Conservation (phyloP, 2,113 vertebrate species). For the Neotoma lepida region DNA sequence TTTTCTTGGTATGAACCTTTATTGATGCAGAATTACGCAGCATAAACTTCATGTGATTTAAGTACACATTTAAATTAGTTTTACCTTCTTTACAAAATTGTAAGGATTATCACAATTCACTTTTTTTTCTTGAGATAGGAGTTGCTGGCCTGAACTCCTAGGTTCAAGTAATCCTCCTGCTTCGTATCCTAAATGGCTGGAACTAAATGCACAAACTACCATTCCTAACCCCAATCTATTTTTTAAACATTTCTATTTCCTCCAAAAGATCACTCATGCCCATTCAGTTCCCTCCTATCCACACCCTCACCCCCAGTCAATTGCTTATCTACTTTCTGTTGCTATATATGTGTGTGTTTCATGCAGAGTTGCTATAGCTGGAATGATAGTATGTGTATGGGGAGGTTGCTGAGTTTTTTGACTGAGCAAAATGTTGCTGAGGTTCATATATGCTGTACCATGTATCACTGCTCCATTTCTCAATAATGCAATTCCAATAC, state of each 20-base stretch:
- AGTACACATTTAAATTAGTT: background rate
- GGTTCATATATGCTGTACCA: background rate
- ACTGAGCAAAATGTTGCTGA: background rate
- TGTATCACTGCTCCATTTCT: background rate
- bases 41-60: background rate
- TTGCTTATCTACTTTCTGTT: background rate
- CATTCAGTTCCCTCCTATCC: background rate
- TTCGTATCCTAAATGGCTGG: background rate
- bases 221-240: background rate
- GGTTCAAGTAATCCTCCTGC: background rate
- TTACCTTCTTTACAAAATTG: background rate
- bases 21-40: background rate
- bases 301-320: background rate
- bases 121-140: background rate
- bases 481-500: background rate
- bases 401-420: background rate
- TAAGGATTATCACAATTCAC: background rate
- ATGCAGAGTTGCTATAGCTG: background rate
- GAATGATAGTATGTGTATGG: background rate
- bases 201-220: background rate
- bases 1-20: background rate
- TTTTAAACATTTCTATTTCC: background rate
- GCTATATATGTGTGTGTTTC: background rate
- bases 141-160: background rate
- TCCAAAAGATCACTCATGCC: background rate